Evolutionary conservation across 2,797 vertebrate species (phyloP).

Genomic region (Sardinella longiceps): DNA sequence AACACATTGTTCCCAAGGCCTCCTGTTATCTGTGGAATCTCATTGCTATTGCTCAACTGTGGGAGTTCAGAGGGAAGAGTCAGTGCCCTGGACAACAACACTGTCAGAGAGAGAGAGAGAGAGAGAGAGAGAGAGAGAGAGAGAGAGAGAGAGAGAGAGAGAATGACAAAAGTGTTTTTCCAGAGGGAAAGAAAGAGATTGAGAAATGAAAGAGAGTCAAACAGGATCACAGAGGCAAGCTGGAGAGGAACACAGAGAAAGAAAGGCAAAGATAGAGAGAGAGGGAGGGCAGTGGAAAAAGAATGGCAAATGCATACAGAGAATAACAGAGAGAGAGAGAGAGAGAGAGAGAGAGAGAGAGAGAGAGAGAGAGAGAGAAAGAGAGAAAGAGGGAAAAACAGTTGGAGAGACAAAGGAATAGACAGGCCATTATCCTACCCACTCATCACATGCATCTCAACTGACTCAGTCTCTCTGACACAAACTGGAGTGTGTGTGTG

Average conservation of each 20-base stretch:
- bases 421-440: neutral
- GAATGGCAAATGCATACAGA: too few species aligned
- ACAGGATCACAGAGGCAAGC: neutral
- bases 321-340: neutral
- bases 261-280: neutral
- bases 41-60: constrained; percentile 35
- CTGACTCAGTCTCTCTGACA: neutral
- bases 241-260: neutral
- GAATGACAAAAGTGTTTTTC: neutral
- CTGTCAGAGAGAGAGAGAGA: constrained; percentile 4
- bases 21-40: constrained; percentile 56
- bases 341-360: neutral
- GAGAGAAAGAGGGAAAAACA: neutral
- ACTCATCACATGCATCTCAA: neutral
- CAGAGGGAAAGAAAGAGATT: neutral
- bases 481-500: neutral
- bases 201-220: neutral
- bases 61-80: constrained; percentile 34
- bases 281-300: neutral
- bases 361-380: neutral
- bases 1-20: constrained; percentile 52
- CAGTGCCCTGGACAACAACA: constrained; percentile 37
- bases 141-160: neutral
- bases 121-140: constrained; percentile 25
- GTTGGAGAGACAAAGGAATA: neutral